These are phyloP conservation scores for Balaenoptera acutorostrata DNA, from an alignment of 2,113 vertebrate species.

Conservation along the genomic window DNA sequence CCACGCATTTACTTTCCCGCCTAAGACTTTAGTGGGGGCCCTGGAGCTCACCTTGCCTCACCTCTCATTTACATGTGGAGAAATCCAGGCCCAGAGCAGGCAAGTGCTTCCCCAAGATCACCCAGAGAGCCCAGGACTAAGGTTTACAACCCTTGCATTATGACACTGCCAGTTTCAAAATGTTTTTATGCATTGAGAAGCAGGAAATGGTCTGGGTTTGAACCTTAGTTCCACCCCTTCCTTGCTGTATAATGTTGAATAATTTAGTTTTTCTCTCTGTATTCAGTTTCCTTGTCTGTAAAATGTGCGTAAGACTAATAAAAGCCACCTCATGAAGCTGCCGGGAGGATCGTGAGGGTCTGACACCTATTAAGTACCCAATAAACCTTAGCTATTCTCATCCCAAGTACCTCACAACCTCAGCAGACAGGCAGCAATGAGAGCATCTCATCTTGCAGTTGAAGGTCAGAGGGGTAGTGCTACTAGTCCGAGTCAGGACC, in stretches of 20 bases:
- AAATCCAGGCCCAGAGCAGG: background rate
- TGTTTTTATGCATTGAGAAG: background rate
- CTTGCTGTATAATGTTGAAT: background rate
- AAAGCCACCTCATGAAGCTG: background rate
- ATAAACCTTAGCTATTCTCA: background rate
- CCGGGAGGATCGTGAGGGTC: background rate
- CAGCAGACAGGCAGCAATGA: background rate
- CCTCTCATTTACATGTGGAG: background rate
- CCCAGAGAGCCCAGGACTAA: background rate
- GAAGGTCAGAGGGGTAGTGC: background rate
- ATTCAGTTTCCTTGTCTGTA: background rate
- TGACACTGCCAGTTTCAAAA: background rate
- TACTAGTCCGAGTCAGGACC: background rate
- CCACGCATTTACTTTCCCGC: background rate
- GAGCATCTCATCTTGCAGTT: background rate
- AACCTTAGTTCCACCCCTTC: background rate
- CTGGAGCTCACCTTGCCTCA: background rate
- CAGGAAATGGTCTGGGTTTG: background rate
- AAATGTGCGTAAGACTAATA: background rate
- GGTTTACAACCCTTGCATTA: background rate
- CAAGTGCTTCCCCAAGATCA: background rate
- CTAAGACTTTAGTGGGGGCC: background rate
- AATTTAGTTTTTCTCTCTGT: background rate
- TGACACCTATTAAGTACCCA: background rate
- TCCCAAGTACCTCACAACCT: background rate